Percentiles rank a stretch among this genome's conserved stretches.
These are phyloP conservation scores for Hirtodrosophila trivittata DNA, from an alignment of 2,888 invertebrate genomes.

Conservation along the genomic window DNA sequence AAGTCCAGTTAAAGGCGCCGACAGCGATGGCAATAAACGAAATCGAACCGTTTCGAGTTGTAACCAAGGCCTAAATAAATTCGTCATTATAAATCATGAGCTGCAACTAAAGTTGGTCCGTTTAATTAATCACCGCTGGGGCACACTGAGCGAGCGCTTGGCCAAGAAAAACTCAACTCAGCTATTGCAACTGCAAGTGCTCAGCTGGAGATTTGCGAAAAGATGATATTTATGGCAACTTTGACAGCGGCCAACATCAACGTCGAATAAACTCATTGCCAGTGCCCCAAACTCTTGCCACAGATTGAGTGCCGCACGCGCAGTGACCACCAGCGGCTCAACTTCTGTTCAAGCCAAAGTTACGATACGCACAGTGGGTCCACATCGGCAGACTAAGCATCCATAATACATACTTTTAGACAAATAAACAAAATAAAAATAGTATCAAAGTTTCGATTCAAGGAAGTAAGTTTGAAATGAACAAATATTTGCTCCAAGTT, in stretches of 20 bases:
- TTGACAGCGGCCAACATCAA: conserved; percentile 75
- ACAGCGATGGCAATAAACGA: conserved; percentile 52
- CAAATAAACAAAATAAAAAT: too few species aligned
- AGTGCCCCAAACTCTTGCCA: conserved; percentile 36
- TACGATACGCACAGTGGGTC: conserved; percentile 5
- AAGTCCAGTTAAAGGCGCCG: conserved; percentile 69
- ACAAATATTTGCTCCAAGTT: too few species aligned
- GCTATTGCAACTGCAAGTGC: conserved; percentile 47
- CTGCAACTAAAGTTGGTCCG: conserved; percentile 50
- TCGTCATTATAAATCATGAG: conserved; percentile 83
- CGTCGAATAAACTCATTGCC: conserved; percentile 72
- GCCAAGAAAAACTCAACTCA: conserved; percentile 38
- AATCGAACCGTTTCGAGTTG: conserved; percentile 45
- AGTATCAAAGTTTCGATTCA: too few species aligned
- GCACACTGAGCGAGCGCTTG: conserved; percentile 36
- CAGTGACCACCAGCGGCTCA: conserved; percentile 67
- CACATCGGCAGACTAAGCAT: too few species aligned
- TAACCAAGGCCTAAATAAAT: conserved; percentile 80
- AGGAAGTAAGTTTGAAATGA: too few species aligned
- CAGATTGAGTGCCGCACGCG: conserved; percentile 77
- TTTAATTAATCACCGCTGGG: conserved; percentile 79
- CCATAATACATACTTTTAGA: too few species aligned
- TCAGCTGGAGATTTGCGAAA: conserved; percentile 78
- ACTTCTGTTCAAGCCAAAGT: conserved; percentile 16
- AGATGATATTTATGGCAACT: conserved; percentile 83